Evolutionary conservation across 2,797 vertebrate species (phyloP), one percentile per base, ranked within the genome.

Genomic region (Cynodonichthys magdalenae): DNA sequence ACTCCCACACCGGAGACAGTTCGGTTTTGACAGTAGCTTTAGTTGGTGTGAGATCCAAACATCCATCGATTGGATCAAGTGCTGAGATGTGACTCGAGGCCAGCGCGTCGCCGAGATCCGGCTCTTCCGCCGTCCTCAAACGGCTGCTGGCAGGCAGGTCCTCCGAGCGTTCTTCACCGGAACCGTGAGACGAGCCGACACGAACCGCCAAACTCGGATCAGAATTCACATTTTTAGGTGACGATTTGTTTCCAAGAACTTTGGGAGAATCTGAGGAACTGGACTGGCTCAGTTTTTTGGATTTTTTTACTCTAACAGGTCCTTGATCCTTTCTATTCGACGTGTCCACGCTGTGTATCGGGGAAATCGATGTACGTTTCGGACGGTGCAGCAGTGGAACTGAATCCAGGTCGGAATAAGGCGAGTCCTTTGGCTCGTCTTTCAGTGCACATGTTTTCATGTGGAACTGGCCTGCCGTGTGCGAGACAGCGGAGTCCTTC

Each of bases 311-410:
- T 55, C 78, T 75, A 15, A 65, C 15, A 18, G 65, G 58, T 66
- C 58, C 53, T 9, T 58, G 58, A 56, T 83, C 74, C 66, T 75
- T 81, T 45, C 49, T 51, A 41, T 58, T 29, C 11, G 28, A 42
- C 53, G 39, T 59, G 41, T 74, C 59, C 1, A 28, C 36, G 7
- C 79, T 71, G 12, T 31, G 55, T 42, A 53, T 2, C 0, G 73
- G 71, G 29, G 80, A 73, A 28, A 80, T 36, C 1, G 87, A 75
- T 6, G 82, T 74, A 44, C 88, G 90, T 82, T 93, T 94, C 1
- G 92, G 90, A 31, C 92, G 91, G 54, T 92, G 85, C 41, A 93
- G 87, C 76, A 89, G 84, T 0, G 93, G 92, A 57, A 94, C 86
- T 0, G 92, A 88, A 59, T 94, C 91, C 45, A 93, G 87, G 77